phyloP scores from a whole-genome alignment of 2,113 vertebrate genomes.

The Nerophis ophidion region DNA sequence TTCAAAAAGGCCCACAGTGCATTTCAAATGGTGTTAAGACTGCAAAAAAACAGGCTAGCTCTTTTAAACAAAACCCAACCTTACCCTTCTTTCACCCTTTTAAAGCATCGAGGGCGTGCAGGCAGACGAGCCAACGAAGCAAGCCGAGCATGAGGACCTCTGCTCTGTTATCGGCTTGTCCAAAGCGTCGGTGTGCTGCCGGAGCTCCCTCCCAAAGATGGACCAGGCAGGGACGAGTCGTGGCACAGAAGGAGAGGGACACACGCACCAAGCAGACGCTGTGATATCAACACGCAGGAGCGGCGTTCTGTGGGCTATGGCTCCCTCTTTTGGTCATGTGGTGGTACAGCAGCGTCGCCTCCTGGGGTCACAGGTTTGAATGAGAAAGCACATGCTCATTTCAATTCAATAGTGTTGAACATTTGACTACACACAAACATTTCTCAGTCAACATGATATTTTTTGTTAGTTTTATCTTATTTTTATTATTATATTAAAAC shows the following conservation, averaged over 20 bases:
- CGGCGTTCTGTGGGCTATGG: slow-evolving; percentile 5
- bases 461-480: no score
- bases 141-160: slow-evolving; percentile 21
- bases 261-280: slow-evolving; percentile 64
- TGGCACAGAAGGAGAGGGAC: slow-evolving; percentile 68
- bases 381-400: neutral
- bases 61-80: slow-evolving; percentile 41
- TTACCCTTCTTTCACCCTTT: slow-evolving; percentile 53
- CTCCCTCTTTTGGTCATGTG: slow-evolving; percentile 39
- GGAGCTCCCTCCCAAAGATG: slow-evolving; percentile 66
- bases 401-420: no score
- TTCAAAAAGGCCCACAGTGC: slow-evolving; percentile 24
- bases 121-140: slow-evolving; percentile 33
- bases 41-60: slow-evolving; percentile 41
- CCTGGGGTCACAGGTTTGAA: slow-evolving; percentile 15
- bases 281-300: slow-evolving; percentile 74
- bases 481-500: no score
- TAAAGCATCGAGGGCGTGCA: slow-evolving; percentile 40
- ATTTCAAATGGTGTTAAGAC: slow-evolving; percentile 33
- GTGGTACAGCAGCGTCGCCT: slow-evolving; percentile 43
- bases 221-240: slow-evolving; percentile 72
- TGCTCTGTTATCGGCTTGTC: neutral
- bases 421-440: no score
- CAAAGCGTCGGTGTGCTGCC: neutral
- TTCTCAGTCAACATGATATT: no score